Evolutionary conservation across 2,113 vertebrate species (phyloP), one percentile per base, ranked within the genome.

Genomic region (Illadopsis cleaveri): DNA sequence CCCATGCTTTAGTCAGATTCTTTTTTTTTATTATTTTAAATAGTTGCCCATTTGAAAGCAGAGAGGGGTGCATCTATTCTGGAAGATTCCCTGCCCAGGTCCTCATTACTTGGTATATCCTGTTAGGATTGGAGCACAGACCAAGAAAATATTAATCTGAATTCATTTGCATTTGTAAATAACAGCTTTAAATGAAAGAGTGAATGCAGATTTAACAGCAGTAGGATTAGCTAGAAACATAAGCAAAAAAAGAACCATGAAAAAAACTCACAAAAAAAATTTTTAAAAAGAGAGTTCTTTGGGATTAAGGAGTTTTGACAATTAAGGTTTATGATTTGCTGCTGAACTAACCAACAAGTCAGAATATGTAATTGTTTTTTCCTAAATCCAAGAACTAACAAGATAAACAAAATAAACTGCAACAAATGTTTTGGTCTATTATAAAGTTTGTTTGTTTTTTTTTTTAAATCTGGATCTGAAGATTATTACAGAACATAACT

Each of bases 111-210:
- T 73, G 28, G 6, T 69, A 4, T 12, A 78, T 66, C 17, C 61
- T 61, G 28, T 38, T 45, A 47, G 82, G 24, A 62, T 28, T 50
- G 65, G 22, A 85, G 31, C 13, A 5, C 40, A 86, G 53, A 47
- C 3, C 33, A 58, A 75, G 30, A 75, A 77, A 76, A 85, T 6
- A 19, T 37, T 70, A 15, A 40, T 30, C 37, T 5, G 7, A 94
- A 84, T 78, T 51, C 1, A 86, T 65, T 75, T 78, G 17, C 51
- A 33, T 65, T 82, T 91, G 53, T 75, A 86, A 96, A 86, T 33
- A 94, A 53, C 18, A 89, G 40, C 73, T 72, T 71, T 60, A 65
- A 80, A 76, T 61, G 21, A 64, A 91, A 81, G 62, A 51, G 4
- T 68, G n/a, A 40, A 33, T 72, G 33, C 12, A 86, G 68, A 92